Percentiles rank a stretch among this genome's conserved stretches.
Evolutionary conservation across 23 tunicate species (phyloP).

Genomic region (Ciona savignyi): DNA sequence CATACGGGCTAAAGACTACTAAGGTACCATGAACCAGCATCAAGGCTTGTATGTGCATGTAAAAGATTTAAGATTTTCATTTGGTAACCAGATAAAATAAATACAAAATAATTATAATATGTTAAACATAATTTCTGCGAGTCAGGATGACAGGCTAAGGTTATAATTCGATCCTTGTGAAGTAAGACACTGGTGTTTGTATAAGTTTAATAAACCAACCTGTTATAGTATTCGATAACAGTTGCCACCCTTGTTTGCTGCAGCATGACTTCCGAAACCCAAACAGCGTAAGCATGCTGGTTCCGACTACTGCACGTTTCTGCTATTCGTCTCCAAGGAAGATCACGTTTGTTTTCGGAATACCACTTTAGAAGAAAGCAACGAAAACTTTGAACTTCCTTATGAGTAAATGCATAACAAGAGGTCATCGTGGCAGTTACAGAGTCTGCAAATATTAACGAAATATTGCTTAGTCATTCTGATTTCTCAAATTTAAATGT

Average conservation of each 20-base stretch:
- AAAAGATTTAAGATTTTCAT: no score
- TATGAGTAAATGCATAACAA: conserved; percentile 6
- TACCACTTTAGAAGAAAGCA: conserved; percentile 47
- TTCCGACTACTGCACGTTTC: background rate
- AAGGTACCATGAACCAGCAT: no score
- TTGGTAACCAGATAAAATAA: no score
- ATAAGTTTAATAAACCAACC: conserved; percentile 11
- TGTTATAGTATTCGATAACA: conserved; percentile 68
- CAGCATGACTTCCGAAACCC: conserved; percentile 91
- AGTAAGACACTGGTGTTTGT: background rate
- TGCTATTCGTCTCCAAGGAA: conserved; percentile 59
- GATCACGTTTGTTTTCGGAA: conserved; percentile 35
- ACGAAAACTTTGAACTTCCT: conserved; percentile 24
- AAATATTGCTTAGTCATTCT: no score
- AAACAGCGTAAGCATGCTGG: conserved; percentile 78
- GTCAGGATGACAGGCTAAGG: no score
- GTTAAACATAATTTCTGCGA: no score
- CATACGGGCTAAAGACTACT: no score
- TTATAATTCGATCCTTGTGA: background rate
- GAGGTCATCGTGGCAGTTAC: no score
- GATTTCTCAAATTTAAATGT: no score
- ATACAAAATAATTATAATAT: no score
- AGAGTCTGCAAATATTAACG: no score
- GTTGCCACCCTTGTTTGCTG: conserved; percentile 79
- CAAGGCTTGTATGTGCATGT: no score